Evolutionary conservation across 2,113 vertebrate species (phyloP), one percentile per base, ranked within the genome.

Genomic region (Motacilla tschutschensis): DNA sequence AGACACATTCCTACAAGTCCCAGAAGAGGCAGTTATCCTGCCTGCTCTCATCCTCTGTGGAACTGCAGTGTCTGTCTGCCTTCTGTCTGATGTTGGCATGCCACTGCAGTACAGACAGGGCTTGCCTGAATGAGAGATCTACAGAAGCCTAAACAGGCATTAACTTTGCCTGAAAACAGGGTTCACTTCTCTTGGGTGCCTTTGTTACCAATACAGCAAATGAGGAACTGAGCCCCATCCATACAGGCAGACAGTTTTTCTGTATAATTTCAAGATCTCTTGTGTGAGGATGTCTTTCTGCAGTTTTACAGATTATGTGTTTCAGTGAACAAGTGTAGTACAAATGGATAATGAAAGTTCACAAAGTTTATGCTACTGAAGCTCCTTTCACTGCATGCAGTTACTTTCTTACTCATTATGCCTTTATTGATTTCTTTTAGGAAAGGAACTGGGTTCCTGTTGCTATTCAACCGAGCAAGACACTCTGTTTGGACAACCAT

Each of bases 321-420:
- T 92, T 88, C 78, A 57, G 71, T 60, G 81, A 91, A 50, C 3
- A 1, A 59, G 6, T 5, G 38, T 13, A 69, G 38, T 10, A 69
- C 17, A 50, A 82, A 62, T 65, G 89, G 71, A 58, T 82, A 86
- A 76, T 43, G 81, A 86, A 94, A 93, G 87, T 72, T 95, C 91
- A 66, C 69, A 31, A 90, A 79, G 71, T 83, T 88, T 86, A 60
- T 69, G 80, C 74, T 88, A 1, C 10, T 81, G n/a, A 57, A 50
- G 81, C 25, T 86, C 73, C 38, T 78, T 91, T 88, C 75, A 65
- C 78, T 85, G 71, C 65, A 35, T 53, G 47, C 43, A 76, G 63
- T 86, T 73, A 57, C 74, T 65, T 83, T 95, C 71, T 91, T 84
- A 80, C 77, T 92, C 69, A 79, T 38, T 48, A 43, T 6, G 38